Conservation (phyloP, 2,113 vertebrate species). For the Gallinago undulata region DNA sequence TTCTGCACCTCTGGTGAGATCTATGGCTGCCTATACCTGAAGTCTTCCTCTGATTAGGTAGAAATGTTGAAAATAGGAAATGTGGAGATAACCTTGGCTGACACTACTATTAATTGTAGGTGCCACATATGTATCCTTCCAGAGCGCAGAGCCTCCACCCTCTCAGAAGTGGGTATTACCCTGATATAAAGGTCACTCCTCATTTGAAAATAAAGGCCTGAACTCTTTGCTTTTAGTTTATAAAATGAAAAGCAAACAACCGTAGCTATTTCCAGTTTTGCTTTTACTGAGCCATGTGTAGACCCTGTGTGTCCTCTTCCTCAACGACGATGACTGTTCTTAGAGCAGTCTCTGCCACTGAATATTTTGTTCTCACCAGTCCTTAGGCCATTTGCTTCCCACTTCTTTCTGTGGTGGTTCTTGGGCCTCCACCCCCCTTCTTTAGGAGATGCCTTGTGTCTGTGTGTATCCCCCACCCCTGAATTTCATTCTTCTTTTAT, state of each 20-base stretch:
- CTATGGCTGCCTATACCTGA: not conserved
- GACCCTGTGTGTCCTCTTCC: not conserved
- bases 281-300: not conserved
- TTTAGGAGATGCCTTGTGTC: not conserved
- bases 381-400: not conserved
- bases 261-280: not conserved
- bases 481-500: not conserved
- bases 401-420: not conserved
- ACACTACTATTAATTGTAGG: not conserved
- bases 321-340: not conserved
- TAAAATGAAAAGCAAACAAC: not conserved
- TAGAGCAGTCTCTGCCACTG: not conserved
- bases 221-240: not conserved
- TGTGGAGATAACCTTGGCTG: not conserved
- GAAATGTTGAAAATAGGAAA: not conserved
- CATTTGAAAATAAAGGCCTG: not conserved
- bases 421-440: not conserved
- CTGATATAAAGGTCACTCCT: not conserved
- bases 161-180: not conserved
- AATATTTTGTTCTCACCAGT: not conserved
- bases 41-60: not conserved
- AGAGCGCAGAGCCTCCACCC: not conserved
- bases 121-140: rapidly evolving
- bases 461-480: not conserved
- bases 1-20: not conserved